Evolutionary conservation across 2,888 invertebrate species (phyloP).

Genomic region (Trichacis sp.): DNA sequence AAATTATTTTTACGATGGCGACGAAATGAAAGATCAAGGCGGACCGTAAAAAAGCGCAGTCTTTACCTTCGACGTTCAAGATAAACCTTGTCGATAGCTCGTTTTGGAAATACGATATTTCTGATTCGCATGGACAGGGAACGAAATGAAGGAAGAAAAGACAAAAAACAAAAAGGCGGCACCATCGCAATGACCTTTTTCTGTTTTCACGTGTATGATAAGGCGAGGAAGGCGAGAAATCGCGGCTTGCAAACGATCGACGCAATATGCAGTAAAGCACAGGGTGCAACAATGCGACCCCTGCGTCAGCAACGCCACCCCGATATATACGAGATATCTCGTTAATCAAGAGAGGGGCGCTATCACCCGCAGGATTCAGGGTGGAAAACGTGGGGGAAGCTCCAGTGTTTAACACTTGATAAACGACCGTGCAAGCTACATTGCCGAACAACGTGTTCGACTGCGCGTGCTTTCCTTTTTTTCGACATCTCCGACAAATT

Average conservation of each 20-base stretch:
- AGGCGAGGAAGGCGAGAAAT: slow-evolving; percentile 14
- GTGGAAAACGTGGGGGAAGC: slow-evolving; percentile 37
- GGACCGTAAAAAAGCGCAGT: neutral
- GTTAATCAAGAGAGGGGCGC: slow-evolving; percentile 62
- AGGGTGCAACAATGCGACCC: slow-evolving; percentile 57
- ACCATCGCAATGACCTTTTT: too few relatives aligned
- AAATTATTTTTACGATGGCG: neutral
- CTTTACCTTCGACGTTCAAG: neutral
- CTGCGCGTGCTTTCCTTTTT: slow-evolving; percentile 18
- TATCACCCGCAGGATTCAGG: slow-evolving; percentile 50
- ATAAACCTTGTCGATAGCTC: neutral
- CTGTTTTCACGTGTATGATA: neutral
- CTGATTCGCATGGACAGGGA: neutral
- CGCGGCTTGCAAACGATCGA: slow-evolving; percentile 31
- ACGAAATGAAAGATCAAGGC: neutral
- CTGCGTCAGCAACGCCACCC: slow-evolving; percentile 17
- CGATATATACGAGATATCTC: slow-evolving; percentile 51
- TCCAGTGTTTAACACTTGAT: slow-evolving; percentile 62
- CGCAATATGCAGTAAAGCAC: slow-evolving; percentile 57
- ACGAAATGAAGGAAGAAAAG: too few relatives aligned
- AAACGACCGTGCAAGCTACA: slow-evolving; percentile 56
- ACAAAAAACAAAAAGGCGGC: too few relatives aligned
- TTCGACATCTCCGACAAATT: slow-evolving; percentile 20
- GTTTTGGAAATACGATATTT: neutral
- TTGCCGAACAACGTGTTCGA: slow-evolving; percentile 28